Conservation (phyloP, 2,888 invertebrate genomes). For the Metalampra italica region DNA sequence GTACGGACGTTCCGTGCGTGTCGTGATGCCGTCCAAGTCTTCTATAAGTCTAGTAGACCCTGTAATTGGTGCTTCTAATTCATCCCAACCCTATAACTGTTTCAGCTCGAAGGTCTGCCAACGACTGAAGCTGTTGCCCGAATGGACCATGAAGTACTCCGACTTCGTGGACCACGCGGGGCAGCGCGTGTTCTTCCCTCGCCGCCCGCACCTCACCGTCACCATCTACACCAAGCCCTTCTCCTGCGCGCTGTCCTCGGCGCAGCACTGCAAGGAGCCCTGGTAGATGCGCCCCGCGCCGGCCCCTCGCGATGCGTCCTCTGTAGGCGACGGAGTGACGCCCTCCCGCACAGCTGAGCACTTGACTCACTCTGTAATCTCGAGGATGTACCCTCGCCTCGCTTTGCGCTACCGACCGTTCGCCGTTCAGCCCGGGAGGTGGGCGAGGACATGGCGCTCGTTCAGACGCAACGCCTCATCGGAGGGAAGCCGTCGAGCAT, state of each 20-base stretch:
- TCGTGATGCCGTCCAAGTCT: no score
- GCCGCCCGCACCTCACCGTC: constrained; percentile 66
- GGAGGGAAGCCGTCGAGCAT: background rate
- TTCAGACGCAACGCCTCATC: background rate
- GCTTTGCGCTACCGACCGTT: background rate
- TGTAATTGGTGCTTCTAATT: no score
- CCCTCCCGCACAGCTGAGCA: background rate
- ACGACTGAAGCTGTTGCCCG: constrained; percentile 64
- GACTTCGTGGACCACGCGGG: constrained; percentile 68
- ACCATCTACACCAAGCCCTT: constrained; percentile 54
- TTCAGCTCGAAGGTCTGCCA: constrained; percentile 68
- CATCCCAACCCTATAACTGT: constrained; percentile 1
- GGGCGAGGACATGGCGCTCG: background rate
- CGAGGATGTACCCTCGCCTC: background rate
- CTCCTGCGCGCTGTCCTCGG: constrained; percentile 24
- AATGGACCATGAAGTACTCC: constrained; percentile 70
- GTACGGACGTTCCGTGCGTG: no score
- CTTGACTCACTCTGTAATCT: background rate
- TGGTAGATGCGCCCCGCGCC: constrained; percentile 7
- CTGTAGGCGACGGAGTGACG: background rate
- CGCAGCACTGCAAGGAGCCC: constrained; percentile 34
- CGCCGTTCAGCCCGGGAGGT: background rate
- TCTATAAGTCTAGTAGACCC: no score
- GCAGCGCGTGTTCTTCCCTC: constrained; percentile 69
- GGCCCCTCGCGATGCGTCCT: background rate